Base-by-base conservation (phyloP, 1,140 invertebrate species). In the Bombus superbus region DNA sequence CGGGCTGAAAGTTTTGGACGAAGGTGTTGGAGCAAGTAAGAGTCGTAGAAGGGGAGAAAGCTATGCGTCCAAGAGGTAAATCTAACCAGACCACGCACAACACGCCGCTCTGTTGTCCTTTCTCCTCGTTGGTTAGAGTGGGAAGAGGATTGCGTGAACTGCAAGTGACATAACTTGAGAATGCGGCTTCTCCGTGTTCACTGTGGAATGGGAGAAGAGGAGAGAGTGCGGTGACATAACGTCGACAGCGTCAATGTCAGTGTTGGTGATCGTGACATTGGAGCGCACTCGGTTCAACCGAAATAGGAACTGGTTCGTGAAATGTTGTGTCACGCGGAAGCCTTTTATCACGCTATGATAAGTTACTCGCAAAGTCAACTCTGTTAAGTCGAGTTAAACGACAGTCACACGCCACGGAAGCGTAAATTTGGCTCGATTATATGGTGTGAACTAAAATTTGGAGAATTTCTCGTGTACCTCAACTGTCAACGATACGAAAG, bases 171-270 rank as follows among this genome's bases (percentile, higher is more conserved):
- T 91, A 91, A 92, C 77, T 42, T 73, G 75, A 62, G 86, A 91
- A 87, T 88, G 85, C 69, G 77, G 83, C n/a, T 74, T 77, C 78
- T 59, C 69, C 35, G 38, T 40, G 38, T 35, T 44, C 80, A 38
- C 72, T 13, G 6, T 32, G 59, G 28, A 59, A 38, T 11, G 4
- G 47, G 2, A 62, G 32, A 59, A 62, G 62, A 66, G 57, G 57
- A 47, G 28, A 71, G 62, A 42, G 80, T 85, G 64, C 79, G 69
- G 86, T 90, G 90, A 92, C 91, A 89, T 87, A 91, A 90, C 85
- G 72, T 40, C n/a, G 13, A 81, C 76, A 76, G 79, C 86, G 89
- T 91, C 89, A 91, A 89, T 92, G 91, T 89, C 88, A 91, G 84
- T 89, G 62, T 40, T 77, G 38, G 32, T 13, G 83, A 80, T 80